Evolutionary conservation across 2,888 invertebrate species (phyloP), one percentile per base, ranked within the genome.

Genomic region (Hirtodrosophila trivittata): DNA sequence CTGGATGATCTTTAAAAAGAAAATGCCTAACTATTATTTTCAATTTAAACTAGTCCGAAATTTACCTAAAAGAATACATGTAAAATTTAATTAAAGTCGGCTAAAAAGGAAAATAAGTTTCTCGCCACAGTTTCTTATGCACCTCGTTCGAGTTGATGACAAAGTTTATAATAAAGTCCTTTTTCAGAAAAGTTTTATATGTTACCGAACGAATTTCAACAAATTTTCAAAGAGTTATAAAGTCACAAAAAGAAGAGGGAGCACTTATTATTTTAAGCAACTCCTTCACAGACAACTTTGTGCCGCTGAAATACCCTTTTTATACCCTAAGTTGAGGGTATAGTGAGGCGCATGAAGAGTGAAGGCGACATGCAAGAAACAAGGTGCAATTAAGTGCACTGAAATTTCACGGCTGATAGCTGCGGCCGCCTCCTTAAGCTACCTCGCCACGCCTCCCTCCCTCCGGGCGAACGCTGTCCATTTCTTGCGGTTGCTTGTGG

Each of bases 321-420:
- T 3, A 21, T 21, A 18, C 6, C 30, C 33, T 8, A 8, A 59
- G 67, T 5, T 3, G 42, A 37, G 37, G n/a, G n/a, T 50, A 33
- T 35, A 59, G 41, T 52, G 42, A 68, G 74, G 52, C 57, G 67
- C 64, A 52, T 42, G 28, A 56, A 63, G 60, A 62, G 72, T 49
- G 64, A 58, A 60, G 47, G 66, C 77, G 74, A 83, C 86, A 83
- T 80, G 80, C 80, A 77, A 71, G 78, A 62, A 78, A 77, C 75
- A 70, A 76, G 77, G 16, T 55, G 84, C 84, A 80, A 80, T 80
- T 80, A 80, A 86, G 73, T 54, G 60, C 65, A 50, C 43, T 54
- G 62, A 46, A 73, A 65, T 58, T 59, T 66, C 49, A 32, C 54
- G 9, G 41, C 32, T 41, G 39, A 47, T 46, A 37, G 32, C 30